Percentiles rank a stretch among this genome's conserved stretches.
Conservation (phyloP, 2,113 vertebrate species). For the Ochotona princeps region DNA sequence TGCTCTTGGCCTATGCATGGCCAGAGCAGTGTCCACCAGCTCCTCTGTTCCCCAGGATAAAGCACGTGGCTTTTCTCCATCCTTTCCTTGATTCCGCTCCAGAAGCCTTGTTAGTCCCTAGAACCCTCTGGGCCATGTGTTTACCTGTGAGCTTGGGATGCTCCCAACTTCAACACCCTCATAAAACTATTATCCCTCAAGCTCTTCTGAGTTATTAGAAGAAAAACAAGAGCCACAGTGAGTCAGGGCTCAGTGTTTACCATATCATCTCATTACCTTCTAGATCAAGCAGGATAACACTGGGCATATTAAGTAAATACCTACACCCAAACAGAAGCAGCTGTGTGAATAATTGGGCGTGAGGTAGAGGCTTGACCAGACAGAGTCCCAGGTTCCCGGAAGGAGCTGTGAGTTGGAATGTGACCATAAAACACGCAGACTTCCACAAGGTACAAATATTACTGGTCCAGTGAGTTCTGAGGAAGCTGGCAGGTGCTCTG, state of each 20-base stretch:
- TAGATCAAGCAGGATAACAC: neutral
- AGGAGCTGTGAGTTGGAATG: neutral
- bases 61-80: neutral
- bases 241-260: conserved; percentile 10
- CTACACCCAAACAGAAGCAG: neutral
- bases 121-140: neutral
- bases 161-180: neutral
- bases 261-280: neutral
- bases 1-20: neutral
- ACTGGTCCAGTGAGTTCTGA: neutral
- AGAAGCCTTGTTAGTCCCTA: neutral
- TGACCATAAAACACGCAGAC: neutral
- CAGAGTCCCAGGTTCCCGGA: neutral
- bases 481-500: neutral
- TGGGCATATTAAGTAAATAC: neutral
- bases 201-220: conserved; percentile 3
- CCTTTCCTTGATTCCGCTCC: neutral
- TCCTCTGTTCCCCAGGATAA: neutral
- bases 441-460: neutral
- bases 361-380: neutral
- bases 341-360: neutral
- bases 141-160: neutral
- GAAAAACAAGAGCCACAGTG: neutral
- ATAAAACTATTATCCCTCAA: neutral
- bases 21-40: accelerated